Evolutionary conservation across 2,797 vertebrate species (phyloP).

Genomic region (Strix occidentalis): DNA sequence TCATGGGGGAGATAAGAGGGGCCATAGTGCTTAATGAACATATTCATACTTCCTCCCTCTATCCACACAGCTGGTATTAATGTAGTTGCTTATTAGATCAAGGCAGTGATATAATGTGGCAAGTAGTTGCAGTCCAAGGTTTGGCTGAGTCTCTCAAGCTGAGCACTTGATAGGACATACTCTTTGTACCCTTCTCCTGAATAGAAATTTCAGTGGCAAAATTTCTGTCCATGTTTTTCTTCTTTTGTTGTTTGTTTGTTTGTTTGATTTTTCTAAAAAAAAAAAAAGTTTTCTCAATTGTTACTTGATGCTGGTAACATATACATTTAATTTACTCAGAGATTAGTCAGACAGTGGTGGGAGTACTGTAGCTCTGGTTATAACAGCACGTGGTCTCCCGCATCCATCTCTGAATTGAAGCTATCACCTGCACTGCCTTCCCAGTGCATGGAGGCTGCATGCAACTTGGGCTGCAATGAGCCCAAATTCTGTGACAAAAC

Average conservation of each 20-base stretch:
- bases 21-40: constrained; percentile 28
- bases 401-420: neutral
- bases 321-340: neutral
- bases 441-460: too few species aligned
- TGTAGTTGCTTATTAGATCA: constrained; percentile 40
- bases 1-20: neutral
- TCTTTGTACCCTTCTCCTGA: neutral
- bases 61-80: constrained; percentile 41
- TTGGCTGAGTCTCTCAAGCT: neutral
- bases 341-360: neutral
- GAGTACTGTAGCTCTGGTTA: neutral
- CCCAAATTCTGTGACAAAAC: neutral
- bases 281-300: neutral
- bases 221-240: neutral
- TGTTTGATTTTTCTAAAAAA: neutral
- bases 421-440: neutral
- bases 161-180: neutral
- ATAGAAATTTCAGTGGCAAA: neutral
- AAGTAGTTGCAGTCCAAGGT: neutral
- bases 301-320: neutral
- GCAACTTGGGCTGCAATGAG: neutral
- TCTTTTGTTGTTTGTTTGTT: neutral
- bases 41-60: constrained; percentile 24
- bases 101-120: constrained; percentile 1
- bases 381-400: neutral